Conservation (phyloP, 1,140 invertebrate species). For the Zaprionus capensis region DNA sequence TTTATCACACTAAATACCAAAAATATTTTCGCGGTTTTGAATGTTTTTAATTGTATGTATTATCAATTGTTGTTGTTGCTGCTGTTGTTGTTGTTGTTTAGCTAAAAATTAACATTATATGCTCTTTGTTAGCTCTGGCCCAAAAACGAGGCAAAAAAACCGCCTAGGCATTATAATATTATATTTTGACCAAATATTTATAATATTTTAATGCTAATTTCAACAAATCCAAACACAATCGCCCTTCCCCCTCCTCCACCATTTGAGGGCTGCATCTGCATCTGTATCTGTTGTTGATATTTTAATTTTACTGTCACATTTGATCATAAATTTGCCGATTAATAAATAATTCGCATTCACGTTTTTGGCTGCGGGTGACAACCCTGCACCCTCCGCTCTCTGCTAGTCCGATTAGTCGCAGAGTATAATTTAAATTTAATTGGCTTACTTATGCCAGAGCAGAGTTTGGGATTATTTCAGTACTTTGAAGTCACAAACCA, state of each 20-base stretch:
- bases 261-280: not conserved
- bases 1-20: slow-evolving; percentile 42
- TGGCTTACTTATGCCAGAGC: slow-evolving; percentile 22
- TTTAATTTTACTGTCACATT: slow-evolving; percentile 80
- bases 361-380: slow-evolving; percentile 14
- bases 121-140: slow-evolving; percentile 56
- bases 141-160: slow-evolving; percentile 34
- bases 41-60: slow-evolving; percentile 76
- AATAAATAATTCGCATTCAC: slow-evolving; percentile 61
- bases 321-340: slow-evolving; percentile 79
- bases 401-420: slow-evolving; percentile 32
- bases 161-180: slow-evolving; percentile 57
- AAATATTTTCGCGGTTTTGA: slow-evolving; percentile 69
- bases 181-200: slow-evolving; percentile 81
- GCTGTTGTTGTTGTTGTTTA: slow-evolving; percentile 28
- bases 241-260: slow-evolving; percentile 7
- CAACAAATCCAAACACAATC: slow-evolving; percentile 65
- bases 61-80: slow-evolving; percentile 30
- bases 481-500: slow-evolving; percentile 5
- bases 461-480: not conserved
- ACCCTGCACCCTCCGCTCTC: not conserved
- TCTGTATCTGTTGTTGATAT: slow-evolving; percentile 76
- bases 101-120: slow-evolving; percentile 61
- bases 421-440: slow-evolving; percentile 50
- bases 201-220: slow-evolving; percentile 83